phyloP scores from a whole-genome alignment of 2,797 vertebrate genomes.

The Pogoniulus pusillus region DNA sequence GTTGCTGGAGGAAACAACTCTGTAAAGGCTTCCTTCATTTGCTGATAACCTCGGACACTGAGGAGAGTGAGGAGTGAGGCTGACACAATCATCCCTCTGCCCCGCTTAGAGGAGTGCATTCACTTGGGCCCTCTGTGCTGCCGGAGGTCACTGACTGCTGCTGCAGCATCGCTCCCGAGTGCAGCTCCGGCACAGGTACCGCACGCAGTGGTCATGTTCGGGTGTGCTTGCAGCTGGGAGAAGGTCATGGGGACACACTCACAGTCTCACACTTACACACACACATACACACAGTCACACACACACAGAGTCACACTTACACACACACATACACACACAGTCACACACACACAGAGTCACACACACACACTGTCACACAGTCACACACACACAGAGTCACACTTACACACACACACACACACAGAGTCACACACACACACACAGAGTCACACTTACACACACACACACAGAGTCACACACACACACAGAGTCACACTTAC shows the following conservation, averaged over 20 bases:
- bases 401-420: too few species aligned
- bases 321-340: too few species aligned
- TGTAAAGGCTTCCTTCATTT: not conserved
- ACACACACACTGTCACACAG: too few species aligned
- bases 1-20: not conserved
- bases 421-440: too few species aligned
- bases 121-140: not conserved
- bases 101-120: not conserved
- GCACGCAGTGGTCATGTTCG: not conserved
- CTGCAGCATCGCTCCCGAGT: not conserved
- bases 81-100: not conserved
- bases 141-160: not conserved
- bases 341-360: too few species aligned
- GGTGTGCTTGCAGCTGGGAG: not conserved
- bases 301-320: too few species aligned
- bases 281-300: too few species aligned
- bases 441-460: too few species aligned
- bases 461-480: too few species aligned
- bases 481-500: too few species aligned
- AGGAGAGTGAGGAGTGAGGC: not conserved
- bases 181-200: not conserved
- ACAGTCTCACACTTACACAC: too few species aligned
- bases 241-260: not conserved
- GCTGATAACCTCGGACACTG: not conserved
- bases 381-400: too few species aligned